phyloP scores from a whole-genome alignment of 2,113 vertebrate genomes.

The Dipodomys stephensi region DNA sequence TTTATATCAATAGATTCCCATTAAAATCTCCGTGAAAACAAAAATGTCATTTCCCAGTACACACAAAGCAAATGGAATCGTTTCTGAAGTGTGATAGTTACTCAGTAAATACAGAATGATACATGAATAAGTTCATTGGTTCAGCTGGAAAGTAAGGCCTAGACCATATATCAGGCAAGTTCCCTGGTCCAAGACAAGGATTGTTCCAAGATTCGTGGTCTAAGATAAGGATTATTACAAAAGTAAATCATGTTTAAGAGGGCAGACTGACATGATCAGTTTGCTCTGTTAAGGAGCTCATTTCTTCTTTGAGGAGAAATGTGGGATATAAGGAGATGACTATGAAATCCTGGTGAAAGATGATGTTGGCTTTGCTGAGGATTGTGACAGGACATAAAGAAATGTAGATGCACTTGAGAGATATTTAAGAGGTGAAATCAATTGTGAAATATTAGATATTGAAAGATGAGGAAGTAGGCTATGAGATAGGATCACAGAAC shows the following conservation, averaged over 20 bases:
- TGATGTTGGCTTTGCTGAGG: background rate
- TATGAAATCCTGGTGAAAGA: background rate
- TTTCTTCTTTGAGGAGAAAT: background rate
- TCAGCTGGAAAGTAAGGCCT: background rate
- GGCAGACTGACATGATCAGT: background rate
- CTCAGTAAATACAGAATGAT: background rate
- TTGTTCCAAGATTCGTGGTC: background rate
- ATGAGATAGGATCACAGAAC: background rate
- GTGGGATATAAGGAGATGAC: background rate
- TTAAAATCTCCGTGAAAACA: background rate
- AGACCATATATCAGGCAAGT: background rate
- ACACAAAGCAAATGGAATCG: background rate
- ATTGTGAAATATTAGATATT: background rate
- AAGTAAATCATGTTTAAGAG: background rate
- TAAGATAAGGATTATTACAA: background rate
- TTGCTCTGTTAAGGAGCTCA: background rate
- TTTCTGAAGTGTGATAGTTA: background rate
- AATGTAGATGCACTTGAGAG: background rate
- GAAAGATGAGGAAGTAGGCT: background rate
- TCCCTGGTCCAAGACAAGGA: background rate
- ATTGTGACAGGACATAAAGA: background rate
- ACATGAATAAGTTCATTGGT: background rate
- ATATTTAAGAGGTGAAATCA: constrained; percentile 13
- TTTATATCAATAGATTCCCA: background rate
- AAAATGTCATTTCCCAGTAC: background rate